Percentiles rank a stretch among this genome's conserved stretches.
Conservation (phyloP, 2,113 vertebrate genomes). For the Crotalus tigris region DNA sequence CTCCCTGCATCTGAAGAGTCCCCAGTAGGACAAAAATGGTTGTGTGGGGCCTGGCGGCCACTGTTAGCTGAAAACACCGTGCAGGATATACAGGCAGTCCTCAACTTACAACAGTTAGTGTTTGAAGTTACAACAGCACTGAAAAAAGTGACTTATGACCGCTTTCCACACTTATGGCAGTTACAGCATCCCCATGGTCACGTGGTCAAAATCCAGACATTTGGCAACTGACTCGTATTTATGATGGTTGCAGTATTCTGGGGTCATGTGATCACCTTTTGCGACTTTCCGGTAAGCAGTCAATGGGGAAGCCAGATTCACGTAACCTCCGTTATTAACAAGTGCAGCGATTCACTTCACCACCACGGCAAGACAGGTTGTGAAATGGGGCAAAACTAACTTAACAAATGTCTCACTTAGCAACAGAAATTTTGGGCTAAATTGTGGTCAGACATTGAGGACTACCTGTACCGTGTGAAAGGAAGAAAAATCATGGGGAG, state of each 20-base stretch:
- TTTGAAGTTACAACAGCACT: not conserved
- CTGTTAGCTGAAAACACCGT: not conserved
- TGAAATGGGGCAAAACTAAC: not conserved
- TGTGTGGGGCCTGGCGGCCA: not conserved
- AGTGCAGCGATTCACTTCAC: not conserved
- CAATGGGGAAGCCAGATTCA: not conserved
- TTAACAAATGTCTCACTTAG: not conserved
- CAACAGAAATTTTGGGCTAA: too few species aligned
- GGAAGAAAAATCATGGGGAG: not conserved
- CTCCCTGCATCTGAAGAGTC: not conserved
- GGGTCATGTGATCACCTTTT: too few species aligned
- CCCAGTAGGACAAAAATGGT: not conserved
- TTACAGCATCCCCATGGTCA: not conserved
- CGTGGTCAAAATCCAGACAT: not conserved
- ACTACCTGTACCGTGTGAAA: not conserved
- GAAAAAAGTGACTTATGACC: not conserved
- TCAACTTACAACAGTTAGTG: not conserved
- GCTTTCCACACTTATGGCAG: not conserved
- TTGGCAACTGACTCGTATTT: not conserved
- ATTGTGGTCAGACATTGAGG: too few species aligned
- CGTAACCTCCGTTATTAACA: not conserved
- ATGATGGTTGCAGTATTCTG: not conserved
- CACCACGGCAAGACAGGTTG: not conserved
- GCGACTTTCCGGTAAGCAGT: not conserved
- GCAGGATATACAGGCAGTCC: not conserved